These are phyloP conservation scores for Napeogenes inachia DNA, from an alignment of 2,888 invertebrate genomes.

Conservation along the genomic window DNA sequence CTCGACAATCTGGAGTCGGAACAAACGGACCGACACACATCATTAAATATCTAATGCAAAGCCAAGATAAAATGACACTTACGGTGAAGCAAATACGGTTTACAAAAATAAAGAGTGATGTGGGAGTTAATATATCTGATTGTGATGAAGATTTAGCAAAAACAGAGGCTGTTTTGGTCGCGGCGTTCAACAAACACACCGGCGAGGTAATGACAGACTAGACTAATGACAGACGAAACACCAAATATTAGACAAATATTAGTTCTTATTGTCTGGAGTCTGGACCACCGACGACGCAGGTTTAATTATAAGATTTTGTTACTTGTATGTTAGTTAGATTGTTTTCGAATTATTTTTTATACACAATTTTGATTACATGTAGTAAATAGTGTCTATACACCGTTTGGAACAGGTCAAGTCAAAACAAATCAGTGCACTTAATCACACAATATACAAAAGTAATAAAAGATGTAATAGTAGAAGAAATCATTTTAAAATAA, in stretches of 20 bases:
- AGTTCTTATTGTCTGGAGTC: constrained; percentile 28
- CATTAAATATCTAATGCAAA: constrained; percentile 10
- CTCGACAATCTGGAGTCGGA: constrained; percentile 16
- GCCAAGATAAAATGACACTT: constrained; percentile 14
- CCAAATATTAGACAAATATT: constrained; percentile 39
- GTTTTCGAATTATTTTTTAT: background rate
- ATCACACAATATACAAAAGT: background rate
- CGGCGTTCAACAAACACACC: constrained; percentile 36
- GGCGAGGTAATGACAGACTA: constrained; percentile 38
- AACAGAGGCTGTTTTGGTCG: constrained; percentile 25
- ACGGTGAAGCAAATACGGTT: background rate
- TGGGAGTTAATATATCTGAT: constrained; percentile 5
- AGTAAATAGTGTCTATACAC: no score
- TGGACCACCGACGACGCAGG: constrained; percentile 32
- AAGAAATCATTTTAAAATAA: background rate
- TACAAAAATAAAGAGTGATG: constrained; percentile 2
- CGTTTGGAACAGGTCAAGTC: no score
- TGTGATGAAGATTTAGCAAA: constrained; percentile 19
- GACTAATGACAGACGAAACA: constrained; percentile 19
- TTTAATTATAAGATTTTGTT: background rate
- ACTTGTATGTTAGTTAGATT: background rate
- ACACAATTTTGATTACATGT: no score
- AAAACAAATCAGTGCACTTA: no score
- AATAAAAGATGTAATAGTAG: background rate
- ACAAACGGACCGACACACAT: constrained; percentile 21